Evolutionary conservation across 2,797 vertebrate species (phyloP).

Genomic region (Manis pentadactyla): DNA sequence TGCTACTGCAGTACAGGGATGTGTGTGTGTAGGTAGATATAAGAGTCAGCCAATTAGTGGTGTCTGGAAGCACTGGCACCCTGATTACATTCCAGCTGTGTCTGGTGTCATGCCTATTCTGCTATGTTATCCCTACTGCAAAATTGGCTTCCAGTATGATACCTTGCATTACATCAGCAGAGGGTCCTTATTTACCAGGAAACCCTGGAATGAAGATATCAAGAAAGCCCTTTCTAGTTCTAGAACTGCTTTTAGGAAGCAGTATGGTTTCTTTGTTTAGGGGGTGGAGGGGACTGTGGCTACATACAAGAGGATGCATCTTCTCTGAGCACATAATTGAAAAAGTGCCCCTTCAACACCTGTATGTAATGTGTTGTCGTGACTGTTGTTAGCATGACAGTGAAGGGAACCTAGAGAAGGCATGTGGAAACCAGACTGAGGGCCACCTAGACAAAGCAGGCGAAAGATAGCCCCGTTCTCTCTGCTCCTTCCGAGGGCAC

Average conservation of each 20-base stretch:
- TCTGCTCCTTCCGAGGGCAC: background rate
- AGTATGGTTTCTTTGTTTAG: background rate
- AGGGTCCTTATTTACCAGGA: background rate
- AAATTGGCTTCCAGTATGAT: background rate
- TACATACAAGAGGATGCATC: background rate
- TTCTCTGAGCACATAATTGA: background rate
- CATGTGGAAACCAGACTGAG: background rate
- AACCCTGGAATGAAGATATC: background rate
- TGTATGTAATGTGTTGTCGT: background rate
- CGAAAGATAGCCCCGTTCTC: background rate
- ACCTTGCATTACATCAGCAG: background rate
- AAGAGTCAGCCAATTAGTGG: background rate
- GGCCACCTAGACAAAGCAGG: background rate
- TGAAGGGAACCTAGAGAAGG: background rate
- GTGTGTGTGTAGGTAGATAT: background rate
- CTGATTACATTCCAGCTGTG: no score
- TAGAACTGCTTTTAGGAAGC: background rate
- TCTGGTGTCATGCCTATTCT: background rate
- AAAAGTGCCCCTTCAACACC: background rate
- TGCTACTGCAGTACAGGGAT: no score
- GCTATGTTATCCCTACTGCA: no score
- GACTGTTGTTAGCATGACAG: background rate
- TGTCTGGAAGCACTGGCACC: no score
- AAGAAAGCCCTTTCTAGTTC: background rate
- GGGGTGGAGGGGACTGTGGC: no score